These are phyloP conservation scores for Ploceus nigricollis DNA, from an alignment of 2,113 vertebrate species.

Conservation along the genomic window DNA sequence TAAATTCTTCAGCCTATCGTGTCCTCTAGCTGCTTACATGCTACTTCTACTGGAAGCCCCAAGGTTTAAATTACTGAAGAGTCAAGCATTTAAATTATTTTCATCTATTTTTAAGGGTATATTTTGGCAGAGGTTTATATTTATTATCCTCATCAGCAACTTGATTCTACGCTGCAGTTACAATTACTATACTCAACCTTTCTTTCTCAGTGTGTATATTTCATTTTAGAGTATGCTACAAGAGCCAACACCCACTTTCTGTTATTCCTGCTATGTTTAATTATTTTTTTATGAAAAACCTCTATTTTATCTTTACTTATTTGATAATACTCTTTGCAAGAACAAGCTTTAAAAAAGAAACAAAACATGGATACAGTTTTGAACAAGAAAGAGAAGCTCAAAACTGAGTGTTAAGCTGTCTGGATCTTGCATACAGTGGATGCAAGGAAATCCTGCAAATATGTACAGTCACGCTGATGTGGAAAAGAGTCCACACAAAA, in stretches of 20 bases:
- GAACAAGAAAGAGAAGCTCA: neutral
- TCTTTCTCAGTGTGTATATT: neutral
- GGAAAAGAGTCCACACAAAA: neutral
- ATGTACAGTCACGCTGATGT: neutral
- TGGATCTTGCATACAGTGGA: neutral
- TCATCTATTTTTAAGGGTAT: neutral
- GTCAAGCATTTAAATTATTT: neutral
- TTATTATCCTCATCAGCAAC: neutral
- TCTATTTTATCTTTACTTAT: neutral
- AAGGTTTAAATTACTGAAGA: neutral
- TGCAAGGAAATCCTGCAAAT: neutral
- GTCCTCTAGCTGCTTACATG: neutral
- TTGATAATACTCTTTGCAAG: neutral
- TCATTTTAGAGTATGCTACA: neutral
- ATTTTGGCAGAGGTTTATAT: neutral
- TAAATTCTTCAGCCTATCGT: neutral
- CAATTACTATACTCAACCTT: neutral
- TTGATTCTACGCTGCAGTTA: neutral
- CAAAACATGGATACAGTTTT: neutral
- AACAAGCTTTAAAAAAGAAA: neutral
- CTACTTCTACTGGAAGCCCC: neutral
- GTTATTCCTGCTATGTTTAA: neutral
- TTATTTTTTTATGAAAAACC: neutral
- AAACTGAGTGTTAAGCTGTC: neutral
- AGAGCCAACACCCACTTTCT: neutral